Conservation (phyloP, 2,888 invertebrate species). For the Biston stratarius region DNA sequence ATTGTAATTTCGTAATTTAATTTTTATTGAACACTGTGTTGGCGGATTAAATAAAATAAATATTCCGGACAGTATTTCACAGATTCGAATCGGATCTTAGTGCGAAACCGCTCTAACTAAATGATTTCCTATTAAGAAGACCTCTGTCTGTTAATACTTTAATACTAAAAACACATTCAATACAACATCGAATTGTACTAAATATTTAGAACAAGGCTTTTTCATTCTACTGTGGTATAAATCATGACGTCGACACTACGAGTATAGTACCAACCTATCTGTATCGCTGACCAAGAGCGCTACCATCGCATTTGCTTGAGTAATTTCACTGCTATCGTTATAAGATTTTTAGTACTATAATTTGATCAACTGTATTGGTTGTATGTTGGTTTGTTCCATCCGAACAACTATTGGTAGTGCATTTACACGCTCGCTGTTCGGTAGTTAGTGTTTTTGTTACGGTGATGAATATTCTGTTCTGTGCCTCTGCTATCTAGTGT, state of each 20-base stretch:
- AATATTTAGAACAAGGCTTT: neutral
- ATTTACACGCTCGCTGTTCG: constrained; percentile 1
- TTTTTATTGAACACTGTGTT: too few relatives aligned
- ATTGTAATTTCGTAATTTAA: too few relatives aligned
- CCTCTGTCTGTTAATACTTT: too few relatives aligned
- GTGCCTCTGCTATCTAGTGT: neutral
- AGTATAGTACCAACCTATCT: neutral
- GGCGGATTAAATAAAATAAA: too few relatives aligned
- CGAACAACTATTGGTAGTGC: neutral
- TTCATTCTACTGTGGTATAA: constrained; percentile 6
- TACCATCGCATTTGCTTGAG: neutral
- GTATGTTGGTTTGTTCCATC: neutral
- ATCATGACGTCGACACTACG: constrained; percentile 10
- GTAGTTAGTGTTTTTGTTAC: constrained; percentile 1
- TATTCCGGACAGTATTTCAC: too few relatives aligned
- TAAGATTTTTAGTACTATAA: neutral
- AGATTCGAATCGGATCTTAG: too few relatives aligned
- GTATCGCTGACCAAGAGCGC: neutral
- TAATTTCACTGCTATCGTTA: neutral
- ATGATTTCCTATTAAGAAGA: too few relatives aligned
- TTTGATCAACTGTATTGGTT: neutral
- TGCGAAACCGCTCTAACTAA: too few relatives aligned
- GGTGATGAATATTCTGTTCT: constrained; percentile 4
- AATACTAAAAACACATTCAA: neutral
- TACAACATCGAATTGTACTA: neutral